Evolutionary conservation across 2,888 invertebrate genomes (phyloP).

Genomic region (Parnassius apollo): DNA sequence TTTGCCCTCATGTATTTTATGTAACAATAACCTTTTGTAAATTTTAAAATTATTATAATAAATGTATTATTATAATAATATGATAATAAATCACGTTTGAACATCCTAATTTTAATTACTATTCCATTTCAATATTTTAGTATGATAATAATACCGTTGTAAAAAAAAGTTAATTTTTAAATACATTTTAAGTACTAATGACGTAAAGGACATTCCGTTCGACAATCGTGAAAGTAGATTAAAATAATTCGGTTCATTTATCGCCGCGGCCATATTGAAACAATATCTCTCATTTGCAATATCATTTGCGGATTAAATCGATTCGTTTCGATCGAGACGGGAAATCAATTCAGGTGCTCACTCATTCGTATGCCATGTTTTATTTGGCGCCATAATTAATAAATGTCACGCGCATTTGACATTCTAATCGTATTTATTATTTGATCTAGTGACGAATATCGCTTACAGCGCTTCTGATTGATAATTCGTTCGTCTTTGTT

Average conservation of each 20-base stretch:
- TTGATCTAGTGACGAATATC: constrained; percentile 36
- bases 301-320: constrained; percentile 63
- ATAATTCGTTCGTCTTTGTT: constrained; percentile 60
- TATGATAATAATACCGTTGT: no score
- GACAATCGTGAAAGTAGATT: constrained; percentile 54
- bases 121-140: no score
- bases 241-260: constrained; percentile 57
- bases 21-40: no score
- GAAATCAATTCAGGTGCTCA: constrained; percentile 58
- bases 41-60: no score
- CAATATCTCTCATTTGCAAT: constrained; percentile 56
- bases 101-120: no score
- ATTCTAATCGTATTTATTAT: constrained; percentile 43
- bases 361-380: constrained; percentile 51
- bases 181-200: neutral
- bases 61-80: no score
- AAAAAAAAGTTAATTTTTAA: no score
- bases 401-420: constrained; percentile 43
- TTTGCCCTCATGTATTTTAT: no score
- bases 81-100: no score
- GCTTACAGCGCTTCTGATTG: constrained; percentile 38
- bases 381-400: constrained; percentile 37
- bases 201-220: constrained; percentile 3
- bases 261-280: constrained; percentile 61
- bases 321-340: constrained; percentile 63